Conservation (phyloP, 1,140 invertebrate genomes). For the Cyphomyrmex costatus region DNA sequence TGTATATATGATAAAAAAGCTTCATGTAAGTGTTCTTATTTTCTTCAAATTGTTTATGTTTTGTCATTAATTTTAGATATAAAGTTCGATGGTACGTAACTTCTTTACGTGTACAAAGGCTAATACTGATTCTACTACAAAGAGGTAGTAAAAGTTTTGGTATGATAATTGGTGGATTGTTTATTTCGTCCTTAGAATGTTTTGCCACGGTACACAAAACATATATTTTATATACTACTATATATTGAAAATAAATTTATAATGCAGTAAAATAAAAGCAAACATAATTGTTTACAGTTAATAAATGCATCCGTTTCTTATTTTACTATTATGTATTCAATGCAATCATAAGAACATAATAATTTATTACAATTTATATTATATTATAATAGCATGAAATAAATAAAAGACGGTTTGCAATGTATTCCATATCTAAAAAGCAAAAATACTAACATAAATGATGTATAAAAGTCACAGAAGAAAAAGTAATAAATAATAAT, state of each 20-base stretch:
- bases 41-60: not conserved
- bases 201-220: slow-evolving; percentile 18
- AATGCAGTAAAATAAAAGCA: not conserved
- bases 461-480: no score
- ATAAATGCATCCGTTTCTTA: not conserved
- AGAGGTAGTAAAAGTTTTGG: slow-evolving; percentile 5
- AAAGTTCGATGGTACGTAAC: not conserved
- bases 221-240: not conserved
- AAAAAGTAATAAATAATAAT: no score
- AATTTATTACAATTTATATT: not conserved
- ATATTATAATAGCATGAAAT: no score
- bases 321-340: slow-evolving; percentile 35
- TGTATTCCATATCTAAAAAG: no score
- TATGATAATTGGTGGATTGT: not conserved
- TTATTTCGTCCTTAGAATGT: not conserved
- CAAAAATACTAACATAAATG: no score
- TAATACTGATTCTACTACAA: slow-evolving; percentile 12
- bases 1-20: not conserved
- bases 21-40: not conserved
- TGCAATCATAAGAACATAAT: not conserved
- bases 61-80: not conserved
- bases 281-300: not conserved
- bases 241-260: not conserved
- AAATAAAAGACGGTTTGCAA: no score
- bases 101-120: not conserved